Evolutionary conservation across 1,140 invertebrate genomes (phyloP).

Genomic region (Drosophila mauritiana): DNA sequence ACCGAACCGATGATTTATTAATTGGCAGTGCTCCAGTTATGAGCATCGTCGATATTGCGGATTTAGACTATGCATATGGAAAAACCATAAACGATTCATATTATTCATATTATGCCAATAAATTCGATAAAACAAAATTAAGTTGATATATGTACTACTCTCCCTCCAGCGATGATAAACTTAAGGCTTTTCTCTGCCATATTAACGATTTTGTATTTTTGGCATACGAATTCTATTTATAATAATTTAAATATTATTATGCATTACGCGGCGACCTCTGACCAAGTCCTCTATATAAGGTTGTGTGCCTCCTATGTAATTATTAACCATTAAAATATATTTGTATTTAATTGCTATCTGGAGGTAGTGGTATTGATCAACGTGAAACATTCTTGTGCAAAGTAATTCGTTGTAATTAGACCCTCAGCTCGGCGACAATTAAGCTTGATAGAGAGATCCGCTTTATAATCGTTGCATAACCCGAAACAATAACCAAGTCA

Average conservation of each 20-base stretch:
- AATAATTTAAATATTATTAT: too few relatives aligned
- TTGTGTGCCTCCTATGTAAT: constrained; percentile 9
- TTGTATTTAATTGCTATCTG: constrained; percentile 49
- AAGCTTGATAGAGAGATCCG: constrained; percentile 67
- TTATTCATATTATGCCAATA: not conserved
- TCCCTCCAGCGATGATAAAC: too few relatives aligned
- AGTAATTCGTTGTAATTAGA: constrained; percentile 69
- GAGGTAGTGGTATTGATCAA: constrained; percentile 20
- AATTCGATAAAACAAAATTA: not conserved
- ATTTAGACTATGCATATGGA: constrained; percentile 18
- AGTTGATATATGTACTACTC: not conserved
- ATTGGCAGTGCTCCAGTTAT: constrained; percentile 34
- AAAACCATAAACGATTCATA: too few relatives aligned
- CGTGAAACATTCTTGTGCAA: constrained; percentile 42
- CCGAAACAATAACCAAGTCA: constrained; percentile 53
- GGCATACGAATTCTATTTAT: too few relatives aligned
- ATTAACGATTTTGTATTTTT: too few relatives aligned
- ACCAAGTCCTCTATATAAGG: not conserved
- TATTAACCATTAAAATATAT: constrained; percentile 16
- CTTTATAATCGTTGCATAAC: constrained; percentile 69
- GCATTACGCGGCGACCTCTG: not conserved
- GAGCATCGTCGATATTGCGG: constrained; percentile 5
- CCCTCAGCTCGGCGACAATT: constrained; percentile 57
- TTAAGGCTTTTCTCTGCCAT: too few relatives aligned
- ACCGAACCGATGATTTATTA: constrained; percentile 24